A percentile compares a stretch with the other conserved stretches of the same genome.
Conservation (phyloP, 2,888 invertebrate species). For the Harpalus rubripes region DNA sequence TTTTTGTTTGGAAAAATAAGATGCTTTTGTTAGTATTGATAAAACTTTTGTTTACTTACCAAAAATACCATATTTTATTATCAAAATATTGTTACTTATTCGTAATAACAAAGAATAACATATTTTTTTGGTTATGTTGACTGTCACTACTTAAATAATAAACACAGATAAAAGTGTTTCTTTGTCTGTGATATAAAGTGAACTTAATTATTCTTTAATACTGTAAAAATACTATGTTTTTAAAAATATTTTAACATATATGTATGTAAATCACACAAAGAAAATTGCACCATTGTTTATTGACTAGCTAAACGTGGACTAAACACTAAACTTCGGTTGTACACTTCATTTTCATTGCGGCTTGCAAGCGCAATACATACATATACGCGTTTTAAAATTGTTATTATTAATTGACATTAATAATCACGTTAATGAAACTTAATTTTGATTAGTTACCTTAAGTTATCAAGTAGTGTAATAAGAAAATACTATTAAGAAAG, state of each 20-base stretch:
- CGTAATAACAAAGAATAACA: slow-evolving; percentile 12
- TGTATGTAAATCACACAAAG: slow-evolving; percentile 3
- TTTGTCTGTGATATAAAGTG: no score
- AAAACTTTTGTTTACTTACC: slow-evolving; percentile 11
- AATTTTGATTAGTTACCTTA: not conserved
- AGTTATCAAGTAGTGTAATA: not conserved
- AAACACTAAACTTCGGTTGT: no score
- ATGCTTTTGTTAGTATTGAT: not conserved
- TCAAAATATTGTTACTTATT: not conserved
- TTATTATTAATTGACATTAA: slow-evolving; percentile 26
- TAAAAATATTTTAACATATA: not conserved
- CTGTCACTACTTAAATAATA: not conserved
- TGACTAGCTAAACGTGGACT: not conserved
- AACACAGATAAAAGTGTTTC: no score
- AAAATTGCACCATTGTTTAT: slow-evolving; percentile 12
- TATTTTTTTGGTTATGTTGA: slow-evolving; percentile 28
- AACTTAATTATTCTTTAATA: slow-evolving; percentile 10
- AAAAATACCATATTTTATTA: not conserved
- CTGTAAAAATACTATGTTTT: slow-evolving; percentile 10
- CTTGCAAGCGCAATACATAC: not conserved
- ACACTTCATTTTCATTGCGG: no score
- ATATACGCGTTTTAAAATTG: slow-evolving; percentile 3
- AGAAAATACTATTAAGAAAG: not conserved
- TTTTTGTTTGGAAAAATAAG: not conserved
- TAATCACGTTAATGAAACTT: slow-evolving; percentile 8